A percentile compares a stretch with the other conserved stretches of the same genome.
phyloP scores from a whole-genome alignment of 2,888 invertebrate species.

The Abscondita cerata region DNA sequence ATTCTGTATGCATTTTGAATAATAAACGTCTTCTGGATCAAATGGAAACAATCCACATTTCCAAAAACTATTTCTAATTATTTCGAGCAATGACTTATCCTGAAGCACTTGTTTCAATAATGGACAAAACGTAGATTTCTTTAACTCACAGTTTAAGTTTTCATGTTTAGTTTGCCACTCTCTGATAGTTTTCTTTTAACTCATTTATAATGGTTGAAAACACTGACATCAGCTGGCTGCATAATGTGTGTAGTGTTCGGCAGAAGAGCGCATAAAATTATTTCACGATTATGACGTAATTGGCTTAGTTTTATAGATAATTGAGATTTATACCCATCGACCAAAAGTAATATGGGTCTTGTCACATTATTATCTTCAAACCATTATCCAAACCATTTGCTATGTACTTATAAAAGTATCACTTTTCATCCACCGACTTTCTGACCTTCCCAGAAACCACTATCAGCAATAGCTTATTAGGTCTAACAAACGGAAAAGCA shows the following conservation, averaged over 20 bases:
- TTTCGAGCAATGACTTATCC: neutral
- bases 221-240: slow-evolving; percentile 45
- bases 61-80: neutral
- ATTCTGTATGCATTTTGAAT: neutral
- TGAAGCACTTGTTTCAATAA: neutral
- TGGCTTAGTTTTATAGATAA: neutral
- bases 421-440: too few relatives aligned
- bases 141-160: neutral
- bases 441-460: too few relatives aligned
- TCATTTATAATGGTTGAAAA: slow-evolving; percentile 46
- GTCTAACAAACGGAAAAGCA: too few relatives aligned
- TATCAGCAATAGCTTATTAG: too few relatives aligned
- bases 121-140: neutral
- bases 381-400: too few relatives aligned
- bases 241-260: slow-evolving; percentile 39
- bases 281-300: neutral
- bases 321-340: neutral
- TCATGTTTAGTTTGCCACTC: neutral
- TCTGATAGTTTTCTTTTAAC: slow-evolving; percentile 42
- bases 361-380: neutral
- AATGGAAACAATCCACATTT: neutral
- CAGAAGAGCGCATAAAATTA: slow-evolving; percentile 39
- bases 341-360: neutral
- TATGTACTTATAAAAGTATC: too few relatives aligned
- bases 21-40: neutral